Evolutionary conservation across 2,797 vertebrate genomes (phyloP).

Genomic region (Typhlichthys eigenmanni): DNA sequence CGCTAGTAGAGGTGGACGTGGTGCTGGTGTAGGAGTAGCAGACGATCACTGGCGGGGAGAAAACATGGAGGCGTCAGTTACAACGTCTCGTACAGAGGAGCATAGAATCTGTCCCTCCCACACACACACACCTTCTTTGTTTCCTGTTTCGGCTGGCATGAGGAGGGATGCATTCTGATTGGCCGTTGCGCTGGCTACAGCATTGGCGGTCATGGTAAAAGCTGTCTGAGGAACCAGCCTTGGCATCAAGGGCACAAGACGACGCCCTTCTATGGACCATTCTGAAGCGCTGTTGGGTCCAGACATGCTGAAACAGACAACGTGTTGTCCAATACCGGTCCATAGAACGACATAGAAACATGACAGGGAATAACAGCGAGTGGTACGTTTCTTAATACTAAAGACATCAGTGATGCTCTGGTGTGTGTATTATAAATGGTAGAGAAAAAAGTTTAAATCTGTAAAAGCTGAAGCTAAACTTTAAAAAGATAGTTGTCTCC

Average conservation of each 20-base stretch:
- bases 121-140: conserved; percentile 88
- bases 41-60: conserved; percentile 85
- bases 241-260: conserved; percentile 95
- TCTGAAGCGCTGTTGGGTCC: conserved; percentile 97
- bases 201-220: conserved; percentile 94
- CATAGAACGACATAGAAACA: too few relatives aligned
- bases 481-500: background rate
- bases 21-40: conserved; percentile 98
- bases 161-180: conserved; percentile 93
- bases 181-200: conserved; percentile 89
- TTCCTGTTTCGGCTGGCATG: conserved; percentile 91
- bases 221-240: conserved; percentile 95
- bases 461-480: background rate
- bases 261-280: conserved; percentile 96
- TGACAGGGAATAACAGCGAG: too few relatives aligned
- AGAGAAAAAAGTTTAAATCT: too few relatives aligned
- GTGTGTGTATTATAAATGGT: too few relatives aligned
- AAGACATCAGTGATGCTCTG: too few relatives aligned
- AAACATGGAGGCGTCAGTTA: too few relatives aligned
- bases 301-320: conserved; percentile 85
- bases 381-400: too few relatives aligned
- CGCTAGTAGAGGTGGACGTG: conserved; percentile 89
- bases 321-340: too few relatives aligned
- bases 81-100: too few relatives aligned
- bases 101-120: too few relatives aligned